Evolutionary conservation across 2,797 vertebrate species (phyloP), one percentile per base, ranked within the genome.

Genomic region (Typhlichthys eigenmanni): DNA sequence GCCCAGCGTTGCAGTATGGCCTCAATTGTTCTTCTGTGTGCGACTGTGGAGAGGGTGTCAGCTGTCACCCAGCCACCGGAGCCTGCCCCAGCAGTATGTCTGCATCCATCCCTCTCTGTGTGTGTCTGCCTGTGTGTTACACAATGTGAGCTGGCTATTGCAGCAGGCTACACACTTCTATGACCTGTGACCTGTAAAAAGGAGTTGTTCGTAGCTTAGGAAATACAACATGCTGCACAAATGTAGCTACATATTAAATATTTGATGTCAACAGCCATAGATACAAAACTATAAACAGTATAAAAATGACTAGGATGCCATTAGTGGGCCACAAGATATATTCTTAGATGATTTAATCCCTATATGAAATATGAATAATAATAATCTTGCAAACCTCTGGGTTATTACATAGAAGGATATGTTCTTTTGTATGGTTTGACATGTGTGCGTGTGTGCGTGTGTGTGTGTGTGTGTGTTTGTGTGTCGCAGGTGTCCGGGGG

Each of bases 1-100:
- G 97, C 79, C 89, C 88, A 0, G 72, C 88, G 59, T 93, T 92
- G 0, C 92, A 88, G 75, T 93, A 94, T 10, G 97, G 97, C 13
- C 60, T 78, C 52, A 98, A 98, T 87, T 99, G 97, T 61, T 97
- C 97, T 1, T 89, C 74, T 0, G 13, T 71, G 52, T 98, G 96
- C 72, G 87, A 87, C 55, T 98, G 97, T 64, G 85, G 88, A n/a
- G 80, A 91, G 0, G 92, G 86, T 0, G 74, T 84, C 58, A 4
- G 29, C 62, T 99, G 97, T 46, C 69, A 95, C 75, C 88, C 91
- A 0, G 74, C 81, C 32, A 90, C 82, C 0, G 96, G 96, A 5
- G 67, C 55, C 64, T 99, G 97, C 54, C 89, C 88, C 14, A 83
- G 81, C 75, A 92, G 97, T 98, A 93, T 69, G 89, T 83, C 47